Base-by-base conservation (phyloP, 2,888 invertebrate genomes). In the Hydrotaea diabolus region DNA sequence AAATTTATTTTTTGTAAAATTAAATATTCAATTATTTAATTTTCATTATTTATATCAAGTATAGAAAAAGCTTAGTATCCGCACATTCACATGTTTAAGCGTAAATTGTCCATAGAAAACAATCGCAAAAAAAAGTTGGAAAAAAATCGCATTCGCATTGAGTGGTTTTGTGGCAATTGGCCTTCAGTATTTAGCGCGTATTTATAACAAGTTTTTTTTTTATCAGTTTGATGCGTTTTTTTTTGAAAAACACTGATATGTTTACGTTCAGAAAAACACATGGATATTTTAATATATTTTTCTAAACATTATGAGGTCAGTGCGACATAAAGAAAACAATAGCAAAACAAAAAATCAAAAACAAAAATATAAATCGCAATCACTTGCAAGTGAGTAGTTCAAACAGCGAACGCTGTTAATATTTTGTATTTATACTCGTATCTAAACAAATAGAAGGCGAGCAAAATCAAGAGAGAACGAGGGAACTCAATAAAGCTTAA, bases 291-390 rank as follows among this genome's bases (percentile, higher is more conserved):
- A 49, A n/a, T 31, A 31, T n/a, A 4, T 31, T 31, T 31, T 31
- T 7, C 7, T 23, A n/a, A 15, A 62, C 7, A 62, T 62, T 62
- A 31, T 62, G 62, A 62, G 62, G 62, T 62, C 31, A 62, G 31
- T 62, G 62, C 26, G 23, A 31, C 62, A 62, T 17, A 23, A 31
- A 31, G n/a, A n/a, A n/a, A n/a, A n/a, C n/a, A n/a, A n/a, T n/a
- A n/a, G n/a, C n/a, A n/a, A n/a, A n/a, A n/a, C n/a, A n/a, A n/a
- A n/a, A n/a, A n/a, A n/a, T n/a, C n/a, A n/a, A n/a, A n/a, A n/a
- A n/a, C n/a, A 23, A 8, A 57, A 57, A 62, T 31, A 62, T 31
- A 62, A 62, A 62, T 31, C n/a, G 36, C 62, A 49, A 49, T 49
- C 49, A 49, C 49, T 49, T 15, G 15, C 49, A n/a, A 49, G n/a